A percentile compares a stretch with the other conserved stretches of the same genome.
Conservation (phyloP, 2,888 invertebrate genomes). For the Neocrepidodera transversa region DNA sequence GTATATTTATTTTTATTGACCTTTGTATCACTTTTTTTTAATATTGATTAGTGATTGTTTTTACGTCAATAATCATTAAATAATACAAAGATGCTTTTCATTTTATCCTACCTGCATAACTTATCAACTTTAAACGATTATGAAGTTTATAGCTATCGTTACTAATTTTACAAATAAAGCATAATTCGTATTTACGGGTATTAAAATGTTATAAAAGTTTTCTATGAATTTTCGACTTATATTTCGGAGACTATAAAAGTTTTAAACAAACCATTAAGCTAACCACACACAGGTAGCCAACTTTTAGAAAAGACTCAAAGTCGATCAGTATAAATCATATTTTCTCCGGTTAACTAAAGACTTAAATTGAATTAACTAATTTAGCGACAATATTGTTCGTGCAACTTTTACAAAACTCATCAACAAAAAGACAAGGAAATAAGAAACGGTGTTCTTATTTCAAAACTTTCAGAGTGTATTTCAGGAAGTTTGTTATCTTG, state of each 20-base stretch:
- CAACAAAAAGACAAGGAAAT: slow-evolving; percentile 42
- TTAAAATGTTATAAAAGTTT: slow-evolving; percentile 23
- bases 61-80: too few relatives aligned
- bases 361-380: slow-evolving; percentile 46
- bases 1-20: too few relatives aligned
- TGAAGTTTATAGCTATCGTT: too few relatives aligned
- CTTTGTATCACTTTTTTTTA: too few relatives aligned
- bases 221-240: slow-evolving; percentile 6
- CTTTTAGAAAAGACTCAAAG: slow-evolving; percentile 25
- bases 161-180: slow-evolving; percentile 15
- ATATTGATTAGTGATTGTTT: too few relatives aligned
- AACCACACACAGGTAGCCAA: slow-evolving; percentile 26
- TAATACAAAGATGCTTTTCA: too few relatives aligned
- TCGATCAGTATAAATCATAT: slow-evolving; percentile 36
- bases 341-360: slow-evolving; percentile 27
- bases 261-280: slow-evolving; percentile 25
- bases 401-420: slow-evolving; percentile 40
- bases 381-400: slow-evolving; percentile 41
- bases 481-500: slow-evolving; percentile 40
- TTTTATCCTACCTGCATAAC: too few relatives aligned
- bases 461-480: slow-evolving; percentile 36
- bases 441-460: slow-evolving; percentile 44
- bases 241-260: slow-evolving; percentile 27
- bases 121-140: too few relatives aligned
- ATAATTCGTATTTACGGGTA: slow-evolving; percentile 17